phyloP scores from a whole-genome alignment of 2,113 vertebrate species.

The Ailurus styani region DNA sequence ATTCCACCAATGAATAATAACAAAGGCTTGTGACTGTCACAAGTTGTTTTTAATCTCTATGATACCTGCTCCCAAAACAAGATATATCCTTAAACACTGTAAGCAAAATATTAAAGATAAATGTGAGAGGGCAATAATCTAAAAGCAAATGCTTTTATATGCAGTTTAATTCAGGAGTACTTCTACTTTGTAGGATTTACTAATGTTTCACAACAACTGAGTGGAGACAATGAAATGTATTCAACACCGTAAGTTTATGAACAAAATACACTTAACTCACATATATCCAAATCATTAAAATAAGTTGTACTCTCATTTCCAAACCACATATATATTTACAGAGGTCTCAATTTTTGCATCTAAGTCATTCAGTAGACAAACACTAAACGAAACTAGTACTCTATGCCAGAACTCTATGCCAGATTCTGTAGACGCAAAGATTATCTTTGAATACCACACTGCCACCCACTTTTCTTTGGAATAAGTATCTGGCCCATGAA shows the following conservation, averaged over 20 bases:
- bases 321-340: neutral
- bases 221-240: neutral
- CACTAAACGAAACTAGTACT: neutral
- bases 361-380: neutral
- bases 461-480: neutral
- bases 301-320: neutral
- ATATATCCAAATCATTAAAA: constrained; percentile 6
- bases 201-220: neutral
- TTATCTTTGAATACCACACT: neutral
- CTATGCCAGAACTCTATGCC: neutral
- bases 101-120: constrained; percentile 3
- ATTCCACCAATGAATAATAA: neutral
- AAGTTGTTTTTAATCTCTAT: neutral
- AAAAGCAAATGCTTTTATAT: neutral
- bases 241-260: neutral
- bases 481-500: neutral
- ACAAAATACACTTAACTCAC: neutral
- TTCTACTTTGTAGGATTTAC: neutral
- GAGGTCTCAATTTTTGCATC: neutral
- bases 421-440: neutral
- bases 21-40: neutral
- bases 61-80: neutral
- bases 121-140: neutral
- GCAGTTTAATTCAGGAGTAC: neutral
- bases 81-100: neutral